phyloP scores from a whole-genome alignment of 2,888 invertebrate species.

The Ectobius pallidus region DNA sequence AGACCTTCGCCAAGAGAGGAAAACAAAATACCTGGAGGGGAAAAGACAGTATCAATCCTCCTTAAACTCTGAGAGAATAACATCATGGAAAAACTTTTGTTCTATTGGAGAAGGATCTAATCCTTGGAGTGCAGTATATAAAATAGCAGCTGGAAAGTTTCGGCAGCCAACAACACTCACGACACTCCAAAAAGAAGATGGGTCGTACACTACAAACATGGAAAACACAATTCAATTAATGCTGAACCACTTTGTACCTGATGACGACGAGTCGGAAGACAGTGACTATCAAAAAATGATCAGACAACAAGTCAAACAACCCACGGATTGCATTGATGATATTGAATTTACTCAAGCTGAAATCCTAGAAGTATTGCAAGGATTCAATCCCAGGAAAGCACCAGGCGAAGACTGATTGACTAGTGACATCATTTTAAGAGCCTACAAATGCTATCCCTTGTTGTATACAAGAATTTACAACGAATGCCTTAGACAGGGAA shows the following conservation, averaged over 20 bases:
- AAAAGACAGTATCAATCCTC: neutral
- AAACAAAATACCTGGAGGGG: neutral
- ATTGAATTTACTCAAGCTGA: neutral
- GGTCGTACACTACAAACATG: neutral
- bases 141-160: constrained; percentile 5
- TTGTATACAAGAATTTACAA: neutral
- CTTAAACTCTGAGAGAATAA: neutral
- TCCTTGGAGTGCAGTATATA: constrained; percentile 1
- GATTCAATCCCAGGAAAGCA: neutral
- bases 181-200: neutral
- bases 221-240: neutral
- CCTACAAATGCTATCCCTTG: neutral
- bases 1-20: neutral
- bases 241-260: neutral
- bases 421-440: neutral
- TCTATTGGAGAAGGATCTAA: neutral
- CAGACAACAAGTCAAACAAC: neutral
- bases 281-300: neutral
- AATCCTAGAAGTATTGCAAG: neutral
- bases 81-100: neutral
- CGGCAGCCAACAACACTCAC: neutral
- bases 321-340: neutral
- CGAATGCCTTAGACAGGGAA: neutral
- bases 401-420: neutral
- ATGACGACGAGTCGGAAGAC: neutral